These are phyloP conservation scores for Poecilia picta DNA, from an alignment of 2,797 vertebrate species.

Conservation along the genomic window DNA sequence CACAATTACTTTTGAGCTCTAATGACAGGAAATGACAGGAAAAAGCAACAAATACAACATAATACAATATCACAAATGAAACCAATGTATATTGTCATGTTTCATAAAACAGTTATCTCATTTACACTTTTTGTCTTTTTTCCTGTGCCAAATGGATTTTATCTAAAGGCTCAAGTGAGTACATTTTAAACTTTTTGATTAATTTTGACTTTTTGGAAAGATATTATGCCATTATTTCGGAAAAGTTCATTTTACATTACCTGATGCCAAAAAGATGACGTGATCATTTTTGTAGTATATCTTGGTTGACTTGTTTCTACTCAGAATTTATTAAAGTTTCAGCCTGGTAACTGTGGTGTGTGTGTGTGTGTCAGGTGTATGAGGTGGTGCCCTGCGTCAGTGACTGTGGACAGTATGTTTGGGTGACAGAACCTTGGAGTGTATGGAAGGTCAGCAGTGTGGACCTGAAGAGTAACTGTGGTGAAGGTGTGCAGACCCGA, in stretches of 20 bases:
- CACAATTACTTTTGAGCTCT: neutral
- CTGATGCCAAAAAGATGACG: neutral
- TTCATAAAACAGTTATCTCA: slow-evolving; percentile 11
- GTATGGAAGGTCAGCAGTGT: slow-evolving; percentile 95
- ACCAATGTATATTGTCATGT: neutral
- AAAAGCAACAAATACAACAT: neutral
- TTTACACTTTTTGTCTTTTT: slow-evolving; percentile 13
- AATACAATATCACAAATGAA: neutral
- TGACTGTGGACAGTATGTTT: slow-evolving; percentile 93
- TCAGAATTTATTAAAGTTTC: neutral
- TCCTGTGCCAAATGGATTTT: slow-evolving; percentile 31
- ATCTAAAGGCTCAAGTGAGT: slow-evolving; percentile 81
- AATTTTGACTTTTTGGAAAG: neutral
- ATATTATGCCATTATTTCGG: neutral
- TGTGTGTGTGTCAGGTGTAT: slow-evolving; percentile 84
- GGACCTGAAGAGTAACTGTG: slow-evolving; percentile 92
- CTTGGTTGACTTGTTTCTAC: neutral
- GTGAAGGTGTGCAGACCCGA: slow-evolving; percentile 94
- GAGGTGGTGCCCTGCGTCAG: slow-evolving; percentile 97
- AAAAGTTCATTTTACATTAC: neutral
- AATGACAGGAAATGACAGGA: neutral
- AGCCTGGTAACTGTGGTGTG: slow-evolving; percentile 9
- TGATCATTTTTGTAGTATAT: neutral
- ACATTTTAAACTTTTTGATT: neutral
- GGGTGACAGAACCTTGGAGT: slow-evolving; percentile 95